Percentiles rank a stretch among this genome's conserved stretches.
These are phyloP conservation scores for Oikopleura vanhoeffeni DNA, from an alignment of 23 tunicate genomes.

Conservation along the genomic window DNA sequence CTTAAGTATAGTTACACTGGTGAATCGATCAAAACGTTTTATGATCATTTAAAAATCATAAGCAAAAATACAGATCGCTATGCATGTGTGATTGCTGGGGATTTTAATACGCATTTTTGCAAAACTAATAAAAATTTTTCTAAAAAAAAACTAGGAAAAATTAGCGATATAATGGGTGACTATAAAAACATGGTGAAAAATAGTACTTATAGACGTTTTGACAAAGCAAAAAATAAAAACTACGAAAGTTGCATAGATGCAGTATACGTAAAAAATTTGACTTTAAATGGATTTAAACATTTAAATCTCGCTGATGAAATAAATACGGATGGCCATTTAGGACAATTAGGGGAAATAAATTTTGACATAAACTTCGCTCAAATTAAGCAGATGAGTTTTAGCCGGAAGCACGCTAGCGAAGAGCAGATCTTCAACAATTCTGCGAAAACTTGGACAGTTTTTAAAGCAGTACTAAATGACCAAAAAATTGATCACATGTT, in stretches of 20 bases:
- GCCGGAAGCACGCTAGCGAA: neutral
- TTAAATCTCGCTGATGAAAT: neutral
- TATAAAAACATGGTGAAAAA: neutral
- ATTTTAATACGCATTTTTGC: too few species aligned
- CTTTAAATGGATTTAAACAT: neutral
- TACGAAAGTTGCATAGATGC: neutral
- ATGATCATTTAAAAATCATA: too few species aligned
- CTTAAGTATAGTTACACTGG: too few species aligned
- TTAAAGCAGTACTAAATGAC: neutral
- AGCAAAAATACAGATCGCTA: too few species aligned
- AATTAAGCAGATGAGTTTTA: neutral
- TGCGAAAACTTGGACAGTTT: neutral
- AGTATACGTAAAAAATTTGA: neutral
- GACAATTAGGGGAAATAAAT: neutral
- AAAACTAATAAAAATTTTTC: too few species aligned
- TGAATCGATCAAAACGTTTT: too few species aligned
- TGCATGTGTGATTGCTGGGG: too few species aligned
- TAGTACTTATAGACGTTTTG: neutral
- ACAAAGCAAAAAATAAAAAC: neutral
- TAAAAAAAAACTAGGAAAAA: too few species aligned
- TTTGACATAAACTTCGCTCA: neutral
- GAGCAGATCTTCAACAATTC: neutral
- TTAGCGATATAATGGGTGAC: neutral
- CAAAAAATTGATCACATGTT: neutral
- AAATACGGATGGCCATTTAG: neutral